phyloP scores from a whole-genome alignment of 2,888 invertebrate species.

The Calameuta filiformis region DNA sequence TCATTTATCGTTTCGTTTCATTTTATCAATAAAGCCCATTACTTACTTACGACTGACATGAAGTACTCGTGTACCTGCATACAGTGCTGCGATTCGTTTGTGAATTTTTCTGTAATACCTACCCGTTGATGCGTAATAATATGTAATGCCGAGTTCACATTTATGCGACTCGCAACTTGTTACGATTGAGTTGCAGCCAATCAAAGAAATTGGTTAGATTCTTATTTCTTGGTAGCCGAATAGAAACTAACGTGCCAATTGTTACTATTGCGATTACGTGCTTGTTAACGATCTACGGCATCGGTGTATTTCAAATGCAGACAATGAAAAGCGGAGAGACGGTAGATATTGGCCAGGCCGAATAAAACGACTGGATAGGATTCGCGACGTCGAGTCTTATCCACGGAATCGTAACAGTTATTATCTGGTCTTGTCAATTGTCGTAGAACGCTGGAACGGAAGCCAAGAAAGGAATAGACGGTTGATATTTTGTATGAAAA shows the following conservation, averaged over 20 bases:
- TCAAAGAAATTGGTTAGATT: background rate
- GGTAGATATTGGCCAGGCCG: background rate
- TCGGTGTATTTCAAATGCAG: background rate
- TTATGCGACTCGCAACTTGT: background rate
- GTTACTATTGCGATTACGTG: background rate
- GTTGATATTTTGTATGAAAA: too few species aligned
- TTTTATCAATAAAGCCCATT: background rate
- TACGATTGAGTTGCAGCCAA: background rate
- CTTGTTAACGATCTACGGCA: background rate
- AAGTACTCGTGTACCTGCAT: background rate
- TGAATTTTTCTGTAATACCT: background rate
- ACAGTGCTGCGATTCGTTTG: background rate
- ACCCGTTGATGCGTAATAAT: background rate
- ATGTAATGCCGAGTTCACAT: background rate
- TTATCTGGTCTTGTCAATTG: background rate
- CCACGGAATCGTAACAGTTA: background rate
- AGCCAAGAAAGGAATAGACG: too few species aligned
- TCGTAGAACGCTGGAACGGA: background rate
- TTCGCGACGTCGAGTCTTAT: background rate
- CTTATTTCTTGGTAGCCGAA: background rate
- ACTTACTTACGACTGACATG: background rate
- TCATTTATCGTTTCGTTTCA: too few species aligned
- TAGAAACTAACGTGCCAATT: constrained; percentile 28
- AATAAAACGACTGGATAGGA: background rate
- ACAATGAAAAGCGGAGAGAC: too few species aligned